Evolutionary conservation across 1,140 invertebrate genomes (phyloP), one percentile per base, ranked within the genome.

Genomic region (Papilio machaon): DNA sequence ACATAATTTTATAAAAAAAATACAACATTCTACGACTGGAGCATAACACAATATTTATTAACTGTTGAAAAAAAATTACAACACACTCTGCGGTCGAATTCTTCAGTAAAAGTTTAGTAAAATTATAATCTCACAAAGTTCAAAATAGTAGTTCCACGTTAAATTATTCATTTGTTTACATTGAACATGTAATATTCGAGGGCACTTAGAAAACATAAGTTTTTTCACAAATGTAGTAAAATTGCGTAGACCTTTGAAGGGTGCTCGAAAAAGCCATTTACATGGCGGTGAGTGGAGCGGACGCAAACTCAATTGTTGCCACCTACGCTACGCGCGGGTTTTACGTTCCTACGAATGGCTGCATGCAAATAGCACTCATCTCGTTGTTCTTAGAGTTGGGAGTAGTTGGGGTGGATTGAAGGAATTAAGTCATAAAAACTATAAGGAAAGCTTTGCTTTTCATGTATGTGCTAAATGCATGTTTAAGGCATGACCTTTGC

Each of bases 291-390:
- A 84, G 81, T 82, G 83, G 80, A 78, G 84, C 79, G 85, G 52
- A 81, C 74, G 80, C 80, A 82, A 87, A 88, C 85, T 87, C 88
- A 86, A 90, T 91, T 87, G 85, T 81, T 84, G 86, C 85, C 86
- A 88, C 89, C 89, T 90, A 89, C 90, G 86, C 86, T 90, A 89
- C 90, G 86, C 86, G 87, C 86, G 87, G 89, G 86, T 90, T 91
- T 90, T 88, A 89, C 89, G 89, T 90, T 84, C 83, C 89, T 84
- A 91, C 88, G 88, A 88, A 91, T 89, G 85, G 89, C 87, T 87
- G 88, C 90, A 91, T 90, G 89, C 85, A 90, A 91, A 91, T 91
- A 90, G 85, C 58, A 88, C 80, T 83, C 82, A 82, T 87, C 83
- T 89, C 89, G 89, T 89, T 92, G 88, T 91, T 88, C 82, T 86